Evolutionary conservation across 2,888 invertebrate genomes (phyloP).

Genomic region (Tachina fera): DNA sequence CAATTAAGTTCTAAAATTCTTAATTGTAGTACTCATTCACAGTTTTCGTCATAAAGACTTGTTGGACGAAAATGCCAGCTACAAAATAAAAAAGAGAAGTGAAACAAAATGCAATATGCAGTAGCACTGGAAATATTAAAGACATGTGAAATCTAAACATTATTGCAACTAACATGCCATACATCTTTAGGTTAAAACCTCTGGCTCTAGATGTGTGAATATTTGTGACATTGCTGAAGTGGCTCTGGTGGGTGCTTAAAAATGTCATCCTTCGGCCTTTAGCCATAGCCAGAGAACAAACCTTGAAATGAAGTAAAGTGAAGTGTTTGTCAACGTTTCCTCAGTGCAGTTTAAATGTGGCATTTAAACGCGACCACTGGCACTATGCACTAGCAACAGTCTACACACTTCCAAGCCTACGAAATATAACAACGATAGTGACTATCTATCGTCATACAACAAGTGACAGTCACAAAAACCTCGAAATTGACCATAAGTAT

Average conservation of each 20-base stretch:
- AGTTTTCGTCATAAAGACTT: conserved; percentile 44
- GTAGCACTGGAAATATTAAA: conserved; percentile 47
- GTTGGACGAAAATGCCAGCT: conserved; percentile 3
- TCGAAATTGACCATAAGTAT: conserved; percentile 81
- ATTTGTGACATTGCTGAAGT: conserved; percentile 22
- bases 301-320: conserved; percentile 73
- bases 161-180: conserved; percentile 67
- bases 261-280: conserved; percentile 53
- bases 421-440: conserved; percentile 40
- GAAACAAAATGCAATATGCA: conserved; percentile 29
- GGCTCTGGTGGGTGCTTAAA: conserved; percentile 39
- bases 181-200: conserved; percentile 37
- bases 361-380: conserved; percentile 65
- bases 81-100: background rate
- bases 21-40: conserved; percentile 62
- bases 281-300: conserved; percentile 38
- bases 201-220: background rate
- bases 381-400: conserved; percentile 18
- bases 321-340: conserved; percentile 77
- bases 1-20: conserved; percentile 68
- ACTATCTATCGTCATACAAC: conserved; percentile 51
- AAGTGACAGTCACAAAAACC: conserved; percentile 80
- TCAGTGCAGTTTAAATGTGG: conserved; percentile 68
- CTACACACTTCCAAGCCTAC: conserved; percentile 1
- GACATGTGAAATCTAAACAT: conserved; percentile 68